Base-by-base conservation (phyloP, 2,113 vertebrate genomes). In the Mustelus asterias region DNA sequence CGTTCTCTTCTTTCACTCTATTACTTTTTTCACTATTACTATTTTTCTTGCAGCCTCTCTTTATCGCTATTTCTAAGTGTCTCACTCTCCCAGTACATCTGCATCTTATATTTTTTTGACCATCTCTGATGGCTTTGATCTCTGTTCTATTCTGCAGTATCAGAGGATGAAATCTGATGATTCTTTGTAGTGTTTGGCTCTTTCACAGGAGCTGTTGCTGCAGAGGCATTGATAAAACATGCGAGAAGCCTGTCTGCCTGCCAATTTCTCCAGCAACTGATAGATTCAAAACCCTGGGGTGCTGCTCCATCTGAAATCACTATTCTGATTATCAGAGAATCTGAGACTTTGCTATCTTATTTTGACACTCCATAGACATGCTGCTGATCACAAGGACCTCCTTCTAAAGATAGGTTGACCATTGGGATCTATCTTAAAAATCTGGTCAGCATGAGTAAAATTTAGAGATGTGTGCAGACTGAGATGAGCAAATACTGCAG, bases 121-220 rank as follows among this genome's bases (percentile, higher is more conserved):
- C 85, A 90, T 60, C 54, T 90, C 11, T 90, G 54, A 33, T 90
- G 26, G 10, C 88, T n/a, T 60, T 90, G 88, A 90, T 90, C 26
- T 33, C 20, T 26, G 11, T 90, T 60, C 88, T 33, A 3, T 58
- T 60, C 86, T 89, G 44, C 86, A 60, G 88, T 16, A 60, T 90
- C 29, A n/a, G 2, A 90, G 54, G 54, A 54, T 90, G 88, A 54
- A 60, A 33, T 60, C 54, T n/a, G 29, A 90, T 5, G 88, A 29
- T 60, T 90, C 26, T 90, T 20, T 83, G 80, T 60, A 33, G 88
- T 33, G 20, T 90, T 60, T 90, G 88, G 88, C 88, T 29, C 29
- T 90, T 90, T 90, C 54, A 90, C 88, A 90, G 88, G 11, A 60
- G 48, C 88, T 90, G 88, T 54, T 90, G 88, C 48, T 60, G 54